Conservation (phyloP, 2,888 invertebrate species). For the Caenorhabditis sp. region DNA sequence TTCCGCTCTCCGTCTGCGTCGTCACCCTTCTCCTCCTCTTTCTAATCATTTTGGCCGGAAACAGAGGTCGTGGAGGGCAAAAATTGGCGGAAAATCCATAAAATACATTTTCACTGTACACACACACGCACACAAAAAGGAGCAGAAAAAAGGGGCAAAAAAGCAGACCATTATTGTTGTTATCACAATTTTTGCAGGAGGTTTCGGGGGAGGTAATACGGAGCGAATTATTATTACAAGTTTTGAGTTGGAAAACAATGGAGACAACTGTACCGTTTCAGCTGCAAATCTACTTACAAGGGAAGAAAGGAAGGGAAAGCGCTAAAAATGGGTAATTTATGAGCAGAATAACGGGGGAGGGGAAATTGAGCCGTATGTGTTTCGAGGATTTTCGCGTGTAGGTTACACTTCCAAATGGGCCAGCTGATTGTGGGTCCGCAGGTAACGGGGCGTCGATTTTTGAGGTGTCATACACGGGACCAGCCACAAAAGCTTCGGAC, state of each 20-base stretch:
- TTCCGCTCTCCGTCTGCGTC: no score
- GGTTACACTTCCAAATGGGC: constrained; percentile 50
- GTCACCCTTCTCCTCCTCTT: background rate
- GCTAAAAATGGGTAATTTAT: constrained; percentile 2
- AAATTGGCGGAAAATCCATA: no score
- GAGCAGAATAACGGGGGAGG: constrained; percentile 1
- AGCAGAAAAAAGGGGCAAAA: background rate
- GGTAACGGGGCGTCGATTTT: constrained; percentile 27
- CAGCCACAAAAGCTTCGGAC: constrained; percentile 86
- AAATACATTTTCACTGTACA: no score
- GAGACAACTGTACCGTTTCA: no score
- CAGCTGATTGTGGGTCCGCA: constrained; percentile 51
- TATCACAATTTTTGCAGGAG: no score
- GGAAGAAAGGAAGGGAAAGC: background rate
- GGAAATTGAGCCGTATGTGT: background rate
- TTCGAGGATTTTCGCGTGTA: background rate
- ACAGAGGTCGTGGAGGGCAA: no score
- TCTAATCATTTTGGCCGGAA: no score
- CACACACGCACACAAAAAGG: background rate
- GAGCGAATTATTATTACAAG: no score
- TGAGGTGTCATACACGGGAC: constrained; percentile 83
- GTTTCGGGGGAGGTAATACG: no score
- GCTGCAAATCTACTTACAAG: no score
- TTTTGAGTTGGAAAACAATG: no score
- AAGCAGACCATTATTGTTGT: no score